A percentile compares a stretch with the other conserved stretches of the same genome.
Evolutionary conservation across 2,888 invertebrate species (phyloP).

Genomic region (Ophion costatus): DNA sequence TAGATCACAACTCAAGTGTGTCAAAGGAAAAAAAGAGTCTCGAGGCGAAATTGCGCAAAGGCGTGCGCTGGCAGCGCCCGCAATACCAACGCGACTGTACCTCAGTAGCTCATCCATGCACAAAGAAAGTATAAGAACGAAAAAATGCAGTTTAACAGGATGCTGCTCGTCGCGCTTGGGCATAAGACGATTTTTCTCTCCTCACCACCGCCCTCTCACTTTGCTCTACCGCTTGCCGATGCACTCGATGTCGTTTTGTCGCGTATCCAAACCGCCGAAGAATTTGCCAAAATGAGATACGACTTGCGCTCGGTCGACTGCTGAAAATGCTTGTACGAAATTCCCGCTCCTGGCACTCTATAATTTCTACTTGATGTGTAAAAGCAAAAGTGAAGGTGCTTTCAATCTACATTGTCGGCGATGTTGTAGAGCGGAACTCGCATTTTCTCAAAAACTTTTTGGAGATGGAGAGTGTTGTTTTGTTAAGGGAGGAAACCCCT

Average conservation of each 20-base stretch:
- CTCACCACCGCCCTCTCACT: constrained; percentile 28
- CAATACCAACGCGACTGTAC: not conserved
- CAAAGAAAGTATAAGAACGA: constrained; percentile 55
- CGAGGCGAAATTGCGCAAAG: constrained; percentile 35
- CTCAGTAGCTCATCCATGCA: constrained; percentile 36
- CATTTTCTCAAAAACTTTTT: too few relatives aligned
- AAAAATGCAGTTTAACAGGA: constrained; percentile 60
- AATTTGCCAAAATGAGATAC: constrained; percentile 19
- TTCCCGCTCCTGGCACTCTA: not conserved
- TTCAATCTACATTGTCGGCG: not conserved
- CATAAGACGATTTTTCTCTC: constrained; percentile 44
- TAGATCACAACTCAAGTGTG: constrained; percentile 46
- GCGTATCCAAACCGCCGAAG: constrained; percentile 1
- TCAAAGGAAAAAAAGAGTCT: constrained; percentile 16
- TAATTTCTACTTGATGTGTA: not conserved
- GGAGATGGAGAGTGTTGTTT: too few relatives aligned
- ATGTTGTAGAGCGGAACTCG: too few relatives aligned
- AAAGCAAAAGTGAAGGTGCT: not conserved
- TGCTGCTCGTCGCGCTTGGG: constrained; percentile 44
- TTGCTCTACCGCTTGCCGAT: not conserved
- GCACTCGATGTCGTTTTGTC: constrained; percentile 6
- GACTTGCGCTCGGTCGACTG: not conserved
- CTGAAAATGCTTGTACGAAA: not conserved
- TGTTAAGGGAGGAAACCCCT: too few relatives aligned
- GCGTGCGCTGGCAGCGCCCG: not conserved